Conservation (phyloP, 1,140 invertebrate genomes). For the Meloidogyne chitwoodi region DNA sequence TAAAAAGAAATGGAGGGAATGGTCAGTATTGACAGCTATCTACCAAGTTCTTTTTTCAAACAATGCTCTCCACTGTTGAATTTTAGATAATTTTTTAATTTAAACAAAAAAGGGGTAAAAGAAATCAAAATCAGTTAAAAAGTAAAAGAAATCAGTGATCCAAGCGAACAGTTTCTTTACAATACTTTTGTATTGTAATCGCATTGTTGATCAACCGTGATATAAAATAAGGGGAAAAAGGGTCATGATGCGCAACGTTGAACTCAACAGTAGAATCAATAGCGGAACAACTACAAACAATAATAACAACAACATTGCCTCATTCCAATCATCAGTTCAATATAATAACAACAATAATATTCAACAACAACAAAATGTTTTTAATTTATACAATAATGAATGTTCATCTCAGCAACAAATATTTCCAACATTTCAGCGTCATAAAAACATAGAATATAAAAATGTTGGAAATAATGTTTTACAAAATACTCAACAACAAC, state of each 20-base stretch:
- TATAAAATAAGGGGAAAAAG: neutral
- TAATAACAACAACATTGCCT: neutral
- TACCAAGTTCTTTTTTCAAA: neutral
- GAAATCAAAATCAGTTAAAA: neutral
- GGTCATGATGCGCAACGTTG: neutral
- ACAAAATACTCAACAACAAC: neutral
- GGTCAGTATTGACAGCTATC: neutral
- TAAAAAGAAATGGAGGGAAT: neutral
- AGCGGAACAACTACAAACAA: neutral
- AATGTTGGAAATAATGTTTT: neutral
- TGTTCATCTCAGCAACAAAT: conserved; percentile 11
- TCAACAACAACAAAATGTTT: neutral
- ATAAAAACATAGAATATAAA: neutral
- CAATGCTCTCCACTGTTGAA: neutral
- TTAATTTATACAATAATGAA: neutral
- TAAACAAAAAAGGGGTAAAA: neutral
- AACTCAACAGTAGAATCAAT: neutral
- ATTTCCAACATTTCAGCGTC: neutral
- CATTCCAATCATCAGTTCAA: neutral
- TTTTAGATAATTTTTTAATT: neutral
- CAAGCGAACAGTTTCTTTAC: conserved; percentile 11
- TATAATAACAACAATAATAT: neutral
- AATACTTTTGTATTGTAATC: neutral
- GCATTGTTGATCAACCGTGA: conserved; percentile 18
- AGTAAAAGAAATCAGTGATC: conserved; percentile 10